These are phyloP conservation scores for Eleginops maclovinus DNA, from an alignment of 2,113 vertebrate species.

Conservation along the genomic window DNA sequence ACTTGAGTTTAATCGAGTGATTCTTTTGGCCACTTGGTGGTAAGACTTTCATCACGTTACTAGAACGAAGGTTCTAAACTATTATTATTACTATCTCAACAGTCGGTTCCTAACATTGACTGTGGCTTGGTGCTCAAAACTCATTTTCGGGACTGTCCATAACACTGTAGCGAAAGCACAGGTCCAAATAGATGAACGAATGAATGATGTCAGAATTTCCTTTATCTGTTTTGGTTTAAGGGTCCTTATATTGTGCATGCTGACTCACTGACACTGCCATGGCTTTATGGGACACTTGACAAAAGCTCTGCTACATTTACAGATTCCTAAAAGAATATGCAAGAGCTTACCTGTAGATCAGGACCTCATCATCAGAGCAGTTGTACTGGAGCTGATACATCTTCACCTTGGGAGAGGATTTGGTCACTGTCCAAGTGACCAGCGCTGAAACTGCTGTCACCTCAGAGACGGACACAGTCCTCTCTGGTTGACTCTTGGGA, in stretches of 20 bases:
- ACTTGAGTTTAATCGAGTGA: not conserved
- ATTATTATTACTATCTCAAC: not conserved
- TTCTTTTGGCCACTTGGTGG: not conserved
- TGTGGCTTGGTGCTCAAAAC: not conserved
- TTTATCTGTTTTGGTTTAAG: not conserved
- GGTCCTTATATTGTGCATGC: not conserved
- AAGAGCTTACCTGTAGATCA: conserved; percentile 92
- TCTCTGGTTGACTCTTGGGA: conserved; percentile 85
- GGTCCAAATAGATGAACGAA: not conserved
- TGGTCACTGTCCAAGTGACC: conserved; percentile 92
- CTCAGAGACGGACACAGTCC: conserved; percentile 88
- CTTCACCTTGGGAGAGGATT: conserved; percentile 91
- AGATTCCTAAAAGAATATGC: not conserved
- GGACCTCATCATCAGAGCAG: conserved; percentile 94
- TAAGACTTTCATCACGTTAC: too few species aligned
- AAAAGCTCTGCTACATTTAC: not conserved
- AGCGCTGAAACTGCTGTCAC: conserved; percentile 92
- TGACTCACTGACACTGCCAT: not conserved
- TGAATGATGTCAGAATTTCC: not conserved
- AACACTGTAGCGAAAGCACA: not conserved
- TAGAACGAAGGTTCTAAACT: too few species aligned
- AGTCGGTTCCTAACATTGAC: not conserved
- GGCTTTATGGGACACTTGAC: not conserved
- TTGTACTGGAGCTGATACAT: conserved; percentile 98
- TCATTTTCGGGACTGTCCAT: not conserved